phyloP scores from a whole-genome alignment of 2,888 invertebrate species.

The Drosophila kuntzei region DNA sequence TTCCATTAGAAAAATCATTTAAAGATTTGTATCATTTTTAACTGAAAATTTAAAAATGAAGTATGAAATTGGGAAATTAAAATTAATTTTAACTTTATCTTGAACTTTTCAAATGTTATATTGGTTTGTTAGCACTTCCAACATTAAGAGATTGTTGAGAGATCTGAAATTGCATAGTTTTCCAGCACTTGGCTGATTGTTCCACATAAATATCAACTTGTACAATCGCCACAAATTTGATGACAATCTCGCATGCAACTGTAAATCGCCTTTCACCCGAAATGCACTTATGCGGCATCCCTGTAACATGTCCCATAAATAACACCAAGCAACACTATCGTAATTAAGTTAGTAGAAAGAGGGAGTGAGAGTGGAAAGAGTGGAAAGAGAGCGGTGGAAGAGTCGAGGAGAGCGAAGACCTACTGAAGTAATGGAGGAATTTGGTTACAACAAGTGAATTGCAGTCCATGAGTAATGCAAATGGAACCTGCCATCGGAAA shows the following conservation, averaged over 20 bases:
- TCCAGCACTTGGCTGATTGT: slow-evolving; percentile 32
- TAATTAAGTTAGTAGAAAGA: slow-evolving; percentile 32
- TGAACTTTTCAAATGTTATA: not conserved
- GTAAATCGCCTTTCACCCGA: slow-evolving; percentile 55
- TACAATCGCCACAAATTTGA: slow-evolving; percentile 47
- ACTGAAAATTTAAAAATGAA: not conserved
- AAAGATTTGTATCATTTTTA: not conserved
- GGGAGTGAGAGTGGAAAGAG: not conserved
- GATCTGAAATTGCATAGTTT: not conserved
- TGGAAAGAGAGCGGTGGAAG: not conserved
- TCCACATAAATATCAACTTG: slow-evolving; percentile 49
- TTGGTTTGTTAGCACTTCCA: too few species aligned
- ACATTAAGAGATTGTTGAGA: not conserved
- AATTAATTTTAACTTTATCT: not conserved
- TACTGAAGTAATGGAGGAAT: slow-evolving; percentile 30
- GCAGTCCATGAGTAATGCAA: slow-evolving; percentile 64
- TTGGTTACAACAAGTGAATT: slow-evolving; percentile 40
- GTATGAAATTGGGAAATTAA: not conserved
- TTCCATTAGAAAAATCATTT: too few species aligned
- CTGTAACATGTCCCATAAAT: slow-evolving; percentile 54
- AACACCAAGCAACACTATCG: slow-evolving; percentile 41
- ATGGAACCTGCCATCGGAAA: slow-evolving; percentile 57
- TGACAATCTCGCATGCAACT: slow-evolving; percentile 61
- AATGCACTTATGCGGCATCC: slow-evolving; percentile 62
- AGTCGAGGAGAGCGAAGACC: slow-evolving; percentile 12